These are phyloP conservation scores for Cranoglanis bouderius DNA, from an alignment of 2,113 vertebrate species.

Conservation along the genomic window DNA sequence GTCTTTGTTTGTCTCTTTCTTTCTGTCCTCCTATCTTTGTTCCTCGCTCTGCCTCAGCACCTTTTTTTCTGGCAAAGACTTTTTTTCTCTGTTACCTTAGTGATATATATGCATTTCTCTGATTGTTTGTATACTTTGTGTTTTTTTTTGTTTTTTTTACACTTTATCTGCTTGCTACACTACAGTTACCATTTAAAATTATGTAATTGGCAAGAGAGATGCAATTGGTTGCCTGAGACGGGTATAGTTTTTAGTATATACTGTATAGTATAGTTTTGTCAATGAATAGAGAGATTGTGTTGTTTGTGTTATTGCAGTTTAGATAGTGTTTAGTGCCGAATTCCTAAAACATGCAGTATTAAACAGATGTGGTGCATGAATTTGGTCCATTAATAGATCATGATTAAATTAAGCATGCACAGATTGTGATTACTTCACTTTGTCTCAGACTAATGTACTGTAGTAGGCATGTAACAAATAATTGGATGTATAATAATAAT, in stretches of 20 bases:
- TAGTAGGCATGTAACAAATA: no score
- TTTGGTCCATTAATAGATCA: not conserved
- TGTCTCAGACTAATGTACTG: no score
- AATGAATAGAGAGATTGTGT: not conserved
- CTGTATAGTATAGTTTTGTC: not conserved
- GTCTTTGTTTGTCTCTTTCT: slow-evolving; percentile 11
- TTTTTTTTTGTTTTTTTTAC: not conserved
- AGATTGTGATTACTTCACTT: no score
- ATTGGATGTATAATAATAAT: no score
- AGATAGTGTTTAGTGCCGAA: not conserved
- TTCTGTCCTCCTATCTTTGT: not conserved
- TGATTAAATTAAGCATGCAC: not conserved
- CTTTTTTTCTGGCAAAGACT: not conserved
- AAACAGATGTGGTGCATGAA: not conserved
- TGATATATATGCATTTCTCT: not conserved
- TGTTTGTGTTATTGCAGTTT: not conserved
- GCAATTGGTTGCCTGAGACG: not conserved
- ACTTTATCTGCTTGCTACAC: not conserved
- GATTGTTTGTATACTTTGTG: not conserved
- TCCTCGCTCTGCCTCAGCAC: not conserved
- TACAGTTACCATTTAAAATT: not conserved
- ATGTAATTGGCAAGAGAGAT: not conserved
- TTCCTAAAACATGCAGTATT: not conserved
- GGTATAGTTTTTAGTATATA: not conserved
- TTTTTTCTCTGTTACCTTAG: not conserved